Evolutionary conservation across 30 jellyfish, hydroid and myxozoan genomes (phyloP).

Genomic region (Pelagia noctiluca): DNA sequence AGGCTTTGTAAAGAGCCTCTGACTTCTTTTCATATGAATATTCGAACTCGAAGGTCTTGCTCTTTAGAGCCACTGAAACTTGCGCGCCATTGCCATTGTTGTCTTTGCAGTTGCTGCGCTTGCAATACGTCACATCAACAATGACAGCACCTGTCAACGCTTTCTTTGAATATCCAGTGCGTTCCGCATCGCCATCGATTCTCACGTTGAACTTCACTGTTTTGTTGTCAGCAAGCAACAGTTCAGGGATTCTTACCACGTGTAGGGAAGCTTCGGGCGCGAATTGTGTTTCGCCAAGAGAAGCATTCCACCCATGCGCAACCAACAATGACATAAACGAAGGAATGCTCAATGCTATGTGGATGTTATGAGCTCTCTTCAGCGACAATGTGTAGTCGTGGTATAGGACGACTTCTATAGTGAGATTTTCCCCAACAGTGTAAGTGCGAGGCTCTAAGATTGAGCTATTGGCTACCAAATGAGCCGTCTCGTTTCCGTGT

Average conservation of each 20-base stretch:
- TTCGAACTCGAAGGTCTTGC: neutral
- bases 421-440: constrained; percentile 6
- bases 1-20: neutral
- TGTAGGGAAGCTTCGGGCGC: neutral
- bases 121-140: neutral
- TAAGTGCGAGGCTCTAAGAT: neutral
- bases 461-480: neutral
- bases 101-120: neutral
- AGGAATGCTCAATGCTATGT: neutral
- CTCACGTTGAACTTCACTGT: neutral
- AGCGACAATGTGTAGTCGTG: neutral
- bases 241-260: neutral
- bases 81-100: neutral
- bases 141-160: neutral
- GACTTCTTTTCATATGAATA: neutral
- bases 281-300: neutral
- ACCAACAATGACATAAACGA: neutral
- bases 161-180: neutral
- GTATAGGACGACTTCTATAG: neutral
- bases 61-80: neutral
- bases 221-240: neutral
- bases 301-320: neutral
- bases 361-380: neutral
- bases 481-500: constrained; percentile 43
- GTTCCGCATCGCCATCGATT: neutral